phyloP scores from a whole-genome alignment of 2,888 invertebrate species.

The Xanthorhoe designata region DNA sequence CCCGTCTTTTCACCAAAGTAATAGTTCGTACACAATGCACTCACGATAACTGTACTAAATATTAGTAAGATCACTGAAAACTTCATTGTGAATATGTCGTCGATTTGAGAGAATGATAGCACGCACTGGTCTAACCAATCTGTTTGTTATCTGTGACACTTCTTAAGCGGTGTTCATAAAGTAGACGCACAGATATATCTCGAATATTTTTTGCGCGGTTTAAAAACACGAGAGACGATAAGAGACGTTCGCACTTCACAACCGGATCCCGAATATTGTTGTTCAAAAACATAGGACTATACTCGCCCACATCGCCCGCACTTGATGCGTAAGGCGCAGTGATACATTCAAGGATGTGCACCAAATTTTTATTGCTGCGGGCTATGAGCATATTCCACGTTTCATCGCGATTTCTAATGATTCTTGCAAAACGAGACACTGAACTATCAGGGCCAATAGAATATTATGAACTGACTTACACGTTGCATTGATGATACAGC shows the following conservation, averaged over 20 bases:
- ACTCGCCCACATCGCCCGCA: slow-evolving; percentile 33
- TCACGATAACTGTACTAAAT: slow-evolving; percentile 44
- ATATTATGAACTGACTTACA: slow-evolving; percentile 13
- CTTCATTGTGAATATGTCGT: slow-evolving; percentile 39
- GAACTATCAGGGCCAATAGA: slow-evolving; percentile 8
- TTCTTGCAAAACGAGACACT: slow-evolving; percentile 3
- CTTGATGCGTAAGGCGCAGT: slow-evolving; percentile 38
- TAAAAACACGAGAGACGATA: slow-evolving; percentile 19
- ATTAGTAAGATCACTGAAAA: slow-evolving; percentile 39
- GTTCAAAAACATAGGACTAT: slow-evolving; percentile 34
- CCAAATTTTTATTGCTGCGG: slow-evolving; percentile 39
- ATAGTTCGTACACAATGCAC: slow-evolving; percentile 53
- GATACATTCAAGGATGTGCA: slow-evolving; percentile 40
- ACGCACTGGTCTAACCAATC: slow-evolving; percentile 6
- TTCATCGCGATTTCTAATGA: neutral
- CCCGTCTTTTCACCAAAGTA: slow-evolving; percentile 55
- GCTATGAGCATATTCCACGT: neutral
- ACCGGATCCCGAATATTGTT: slow-evolving; percentile 40
- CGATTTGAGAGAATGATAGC: slow-evolving; percentile 17
- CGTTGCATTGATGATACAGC: slow-evolving; percentile 22
- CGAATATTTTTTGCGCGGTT: slow-evolving; percentile 10
- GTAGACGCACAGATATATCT: slow-evolving; percentile 10
- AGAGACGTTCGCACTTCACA: slow-evolving; percentile 32
- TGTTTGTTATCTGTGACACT: slow-evolving; percentile 31
- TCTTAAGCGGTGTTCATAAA: slow-evolving; percentile 20